Percentiles rank a stretch among this genome's conserved stretches.
Evolutionary conservation across 2,113 vertebrate genomes (phyloP).

Genomic region (Hippocampus guttulatus): DNA sequence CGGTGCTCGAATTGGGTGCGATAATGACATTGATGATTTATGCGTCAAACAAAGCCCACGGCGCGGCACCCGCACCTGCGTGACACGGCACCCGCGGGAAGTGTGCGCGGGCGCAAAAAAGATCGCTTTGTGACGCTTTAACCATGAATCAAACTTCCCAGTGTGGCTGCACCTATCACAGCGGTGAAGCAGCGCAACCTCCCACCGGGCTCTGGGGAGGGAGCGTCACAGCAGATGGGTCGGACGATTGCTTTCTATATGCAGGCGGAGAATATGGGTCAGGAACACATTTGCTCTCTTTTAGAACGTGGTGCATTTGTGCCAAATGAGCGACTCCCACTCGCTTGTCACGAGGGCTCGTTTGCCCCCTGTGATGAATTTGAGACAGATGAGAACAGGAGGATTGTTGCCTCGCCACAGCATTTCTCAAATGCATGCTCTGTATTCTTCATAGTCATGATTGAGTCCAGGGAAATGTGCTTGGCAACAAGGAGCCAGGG

Average conservation of each 20-base stretch:
- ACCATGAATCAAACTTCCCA: constrained; percentile 32
- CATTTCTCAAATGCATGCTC: background rate
- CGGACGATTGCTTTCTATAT: constrained; percentile 52
- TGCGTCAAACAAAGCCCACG: constrained; percentile 17
- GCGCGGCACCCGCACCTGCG: background rate
- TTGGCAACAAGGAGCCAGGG: too few relatives aligned
- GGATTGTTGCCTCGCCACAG: background rate
- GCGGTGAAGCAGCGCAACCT: constrained; percentile 34
- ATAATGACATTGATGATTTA: constrained; percentile 42
- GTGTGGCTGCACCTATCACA: constrained; percentile 44
- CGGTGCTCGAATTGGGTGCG: constrained; percentile 25
- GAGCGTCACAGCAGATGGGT: constrained; percentile 55
- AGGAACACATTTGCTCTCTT: constrained; percentile 60
- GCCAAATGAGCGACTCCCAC: constrained; percentile 50
- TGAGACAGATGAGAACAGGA: constrained; percentile 5
- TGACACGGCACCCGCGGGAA: constrained; percentile 27
- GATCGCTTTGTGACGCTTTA: constrained; percentile 39
- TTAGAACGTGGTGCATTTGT: constrained; percentile 46
- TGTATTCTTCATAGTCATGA: too few relatives aligned
- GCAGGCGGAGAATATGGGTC: constrained; percentile 58
- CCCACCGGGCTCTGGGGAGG: constrained; percentile 45
- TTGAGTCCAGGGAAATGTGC: too few relatives aligned
- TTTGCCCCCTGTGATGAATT: constrained; percentile 56
- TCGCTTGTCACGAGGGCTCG: constrained; percentile 39
- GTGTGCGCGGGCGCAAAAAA: constrained; percentile 14